These are phyloP conservation scores for Uria lomvia DNA, from an alignment of 2,113 vertebrate species.

Conservation along the genomic window DNA sequence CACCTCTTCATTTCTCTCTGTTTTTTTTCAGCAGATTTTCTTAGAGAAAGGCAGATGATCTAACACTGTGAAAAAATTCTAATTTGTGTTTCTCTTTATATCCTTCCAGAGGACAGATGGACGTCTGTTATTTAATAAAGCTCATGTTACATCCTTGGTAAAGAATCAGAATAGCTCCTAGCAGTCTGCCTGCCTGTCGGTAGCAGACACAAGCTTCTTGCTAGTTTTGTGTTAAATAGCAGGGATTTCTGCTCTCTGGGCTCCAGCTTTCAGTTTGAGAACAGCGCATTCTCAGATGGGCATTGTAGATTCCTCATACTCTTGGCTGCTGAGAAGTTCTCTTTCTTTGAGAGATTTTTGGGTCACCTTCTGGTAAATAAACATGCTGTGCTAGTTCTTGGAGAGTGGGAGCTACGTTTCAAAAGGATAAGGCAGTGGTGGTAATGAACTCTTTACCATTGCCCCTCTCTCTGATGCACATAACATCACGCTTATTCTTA, in stretches of 20 bases:
- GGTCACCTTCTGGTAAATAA: not conserved
- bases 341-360: not conserved
- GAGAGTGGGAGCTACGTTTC: not conserved
- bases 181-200: constrained; percentile 51
- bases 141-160: constrained; percentile 45
- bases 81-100: constrained; percentile 52
- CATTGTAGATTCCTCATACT: not conserved
- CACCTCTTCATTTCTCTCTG: constrained; percentile 43
- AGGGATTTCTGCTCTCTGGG: not conserved
- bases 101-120: constrained; percentile 61
- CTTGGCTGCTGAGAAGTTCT: not conserved
- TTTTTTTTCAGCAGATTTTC: constrained; percentile 47
- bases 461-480: not conserved
- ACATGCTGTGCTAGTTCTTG: not conserved
- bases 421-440: not conserved
- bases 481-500: not conserved
- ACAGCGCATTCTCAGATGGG: not conserved
- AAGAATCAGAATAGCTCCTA: constrained; percentile 39
- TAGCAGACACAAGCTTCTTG: constrained; percentile 22
- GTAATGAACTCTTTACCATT: not conserved
- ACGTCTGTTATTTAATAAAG: constrained; percentile 64
- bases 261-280: not conserved
- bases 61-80: constrained; percentile 59
- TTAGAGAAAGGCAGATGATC: constrained; percentile 47
- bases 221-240: constrained; percentile 17